Percentiles rank a stretch among this genome's conserved stretches.
phyloP scores from a whole-genome alignment of 2,113 vertebrate species.

The Bufo gargarizans region DNA sequence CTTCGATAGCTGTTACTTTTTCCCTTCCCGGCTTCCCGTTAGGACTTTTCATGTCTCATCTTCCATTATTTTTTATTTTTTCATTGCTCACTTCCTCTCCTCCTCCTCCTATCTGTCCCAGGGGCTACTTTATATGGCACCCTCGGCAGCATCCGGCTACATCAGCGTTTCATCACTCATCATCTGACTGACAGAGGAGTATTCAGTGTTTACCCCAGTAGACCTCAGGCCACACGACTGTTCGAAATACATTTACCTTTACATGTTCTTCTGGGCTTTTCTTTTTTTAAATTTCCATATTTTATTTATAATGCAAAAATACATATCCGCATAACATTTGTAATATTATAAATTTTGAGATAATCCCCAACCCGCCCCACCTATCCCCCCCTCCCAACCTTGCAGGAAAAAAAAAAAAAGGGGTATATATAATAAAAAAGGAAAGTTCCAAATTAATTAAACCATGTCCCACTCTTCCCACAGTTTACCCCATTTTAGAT shows the following conservation, averaged over 20 bases:
- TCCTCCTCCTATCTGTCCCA: constrained; percentile 8
- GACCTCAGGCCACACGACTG: not conserved
- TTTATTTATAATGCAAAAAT: too few species aligned
- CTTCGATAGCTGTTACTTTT: not conserved
- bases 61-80: constrained; percentile 24
- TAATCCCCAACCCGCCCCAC: too few species aligned
- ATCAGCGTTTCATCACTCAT: constrained; percentile 45
- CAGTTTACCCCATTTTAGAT: too few species aligned
- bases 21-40: not conserved
- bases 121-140: constrained; percentile 1
- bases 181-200: constrained; percentile 21
- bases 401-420: too few species aligned
- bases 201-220: not conserved
- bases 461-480: too few species aligned
- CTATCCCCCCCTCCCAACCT: too few species aligned
- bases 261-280: not conserved
- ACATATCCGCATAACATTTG: too few species aligned
- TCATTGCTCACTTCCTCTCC: constrained; percentile 21
- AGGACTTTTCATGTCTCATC: constrained; percentile 11
- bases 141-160: constrained; percentile 19
- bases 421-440: too few species aligned
- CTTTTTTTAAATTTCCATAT: too few species aligned
- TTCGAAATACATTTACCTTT: not conserved
- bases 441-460: too few species aligned
- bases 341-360: too few species aligned